These are phyloP conservation scores for Chaetura pelagica DNA, from an alignment of 2,113 vertebrate species.

Conservation along the genomic window DNA sequence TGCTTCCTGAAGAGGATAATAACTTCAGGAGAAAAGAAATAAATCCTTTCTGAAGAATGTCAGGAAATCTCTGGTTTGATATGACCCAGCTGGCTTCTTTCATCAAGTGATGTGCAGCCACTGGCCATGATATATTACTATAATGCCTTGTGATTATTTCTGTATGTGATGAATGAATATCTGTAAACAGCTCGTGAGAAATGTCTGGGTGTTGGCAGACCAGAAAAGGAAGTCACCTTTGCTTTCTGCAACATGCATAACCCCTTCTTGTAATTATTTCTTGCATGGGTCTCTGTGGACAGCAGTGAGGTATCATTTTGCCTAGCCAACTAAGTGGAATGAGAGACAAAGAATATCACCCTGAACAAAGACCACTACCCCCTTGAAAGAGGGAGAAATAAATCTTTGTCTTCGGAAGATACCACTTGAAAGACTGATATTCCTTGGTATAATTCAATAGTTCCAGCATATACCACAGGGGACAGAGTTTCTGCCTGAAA, in stretches of 20 bases:
- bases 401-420: background rate
- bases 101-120: background rate
- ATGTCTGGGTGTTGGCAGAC: background rate
- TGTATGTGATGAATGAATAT: background rate
- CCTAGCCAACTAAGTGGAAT: background rate
- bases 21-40: background rate
- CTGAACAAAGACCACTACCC: background rate
- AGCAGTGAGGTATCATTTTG: background rate
- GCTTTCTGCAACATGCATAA: background rate
- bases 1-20: conserved; percentile 16
- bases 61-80: conserved; percentile 34
- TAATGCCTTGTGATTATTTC: background rate
- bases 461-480: background rate
- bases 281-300: background rate
- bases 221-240: background rate
- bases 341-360: background rate
- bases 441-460: background rate
- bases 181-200: conserved; percentile 9
- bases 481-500: conserved; percentile 5
- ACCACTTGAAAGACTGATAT: background rate
- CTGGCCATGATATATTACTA: background rate
- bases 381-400: background rate
- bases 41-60: conserved; percentile 21
- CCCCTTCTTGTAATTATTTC: background rate
- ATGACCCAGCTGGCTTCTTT: background rate